These are phyloP conservation scores for Eulithis testata DNA, from an alignment of 2,888 invertebrate genomes.

Conservation along the genomic window DNA sequence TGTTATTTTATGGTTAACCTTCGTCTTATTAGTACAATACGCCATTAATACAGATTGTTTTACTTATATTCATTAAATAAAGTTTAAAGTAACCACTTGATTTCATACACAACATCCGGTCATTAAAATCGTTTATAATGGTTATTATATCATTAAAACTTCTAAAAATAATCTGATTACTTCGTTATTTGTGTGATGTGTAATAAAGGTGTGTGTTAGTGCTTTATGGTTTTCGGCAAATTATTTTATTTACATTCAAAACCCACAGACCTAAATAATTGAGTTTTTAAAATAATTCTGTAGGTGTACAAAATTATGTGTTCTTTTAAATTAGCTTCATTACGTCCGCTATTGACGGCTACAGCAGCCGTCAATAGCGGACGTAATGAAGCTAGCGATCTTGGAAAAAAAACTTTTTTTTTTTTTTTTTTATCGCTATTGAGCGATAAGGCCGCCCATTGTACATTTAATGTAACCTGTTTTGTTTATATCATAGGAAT, in stretches of 20 bases:
- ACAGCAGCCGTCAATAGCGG: too few species aligned
- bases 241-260: not conserved
- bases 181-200: not conserved
- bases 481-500: not conserved
- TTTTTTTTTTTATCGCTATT: too few species aligned
- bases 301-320: too few species aligned
- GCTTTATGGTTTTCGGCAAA: not conserved
- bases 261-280: too few species aligned
- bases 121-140: constrained; percentile 18
- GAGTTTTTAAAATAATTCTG: too few species aligned
- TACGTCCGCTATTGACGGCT: too few species aligned
- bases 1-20: not conserved
- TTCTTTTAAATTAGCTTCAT: too few species aligned
- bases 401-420: too few species aligned
- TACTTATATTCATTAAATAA: not conserved
- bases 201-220: not conserved
- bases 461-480: too few species aligned
- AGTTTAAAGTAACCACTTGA: constrained; percentile 9
- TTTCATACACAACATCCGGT: constrained; percentile 18
- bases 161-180: constrained; percentile 13
- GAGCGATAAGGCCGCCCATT: too few species aligned
- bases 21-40: not conserved
- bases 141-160: constrained; percentile 16
- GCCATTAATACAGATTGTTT: not conserved
- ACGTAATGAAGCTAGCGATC: too few species aligned